Conservation (phyloP, 1,140 invertebrate genomes). For the Andricus grossulariae region DNA sequence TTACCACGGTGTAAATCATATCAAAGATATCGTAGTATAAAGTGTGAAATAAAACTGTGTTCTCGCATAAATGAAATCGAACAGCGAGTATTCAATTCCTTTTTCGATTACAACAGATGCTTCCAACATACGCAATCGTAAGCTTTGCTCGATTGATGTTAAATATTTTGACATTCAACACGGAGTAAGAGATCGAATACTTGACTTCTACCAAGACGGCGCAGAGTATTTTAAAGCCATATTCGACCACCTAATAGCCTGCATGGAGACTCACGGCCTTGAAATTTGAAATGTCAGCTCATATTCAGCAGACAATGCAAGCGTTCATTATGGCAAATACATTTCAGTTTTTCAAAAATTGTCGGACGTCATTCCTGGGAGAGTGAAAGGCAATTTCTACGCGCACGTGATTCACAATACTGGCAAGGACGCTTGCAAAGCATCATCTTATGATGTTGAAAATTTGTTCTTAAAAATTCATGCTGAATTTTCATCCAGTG, state of each 20-base stretch:
- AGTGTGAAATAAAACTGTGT: constrained; percentile 35
- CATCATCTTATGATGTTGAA: constrained; percentile 45
- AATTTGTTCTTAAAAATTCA: constrained; percentile 43
- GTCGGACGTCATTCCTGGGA: constrained; percentile 32
- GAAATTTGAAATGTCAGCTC: constrained; percentile 40
- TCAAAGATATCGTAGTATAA: constrained; percentile 38
- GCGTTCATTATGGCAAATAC: constrained; percentile 42
- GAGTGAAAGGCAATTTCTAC: constrained; percentile 50
- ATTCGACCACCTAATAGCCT: constrained; percentile 34
- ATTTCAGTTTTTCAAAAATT: constrained; percentile 48
- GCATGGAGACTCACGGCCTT: constrained; percentile 27
- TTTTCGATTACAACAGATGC: constrained; percentile 41
- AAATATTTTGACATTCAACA: constrained; percentile 42
- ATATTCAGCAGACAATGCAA: constrained; percentile 47
- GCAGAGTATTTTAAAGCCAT: constrained; percentile 38
- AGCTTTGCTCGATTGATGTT: constrained; percentile 37
- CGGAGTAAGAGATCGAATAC: constrained; percentile 60
- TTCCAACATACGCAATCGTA: constrained; percentile 39
- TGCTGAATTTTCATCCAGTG: constrained; percentile 44
- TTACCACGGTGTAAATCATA: constrained; percentile 39
- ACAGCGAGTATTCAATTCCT: neutral
- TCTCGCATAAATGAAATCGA: constrained; percentile 17
- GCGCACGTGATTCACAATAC: constrained; percentile 49
- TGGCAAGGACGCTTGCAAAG: constrained; percentile 43
- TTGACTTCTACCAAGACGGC: constrained; percentile 49